phyloP scores from a whole-genome alignment of 1,140 invertebrate genomes.

The Pseudomyrmex gracilis region DNA sequence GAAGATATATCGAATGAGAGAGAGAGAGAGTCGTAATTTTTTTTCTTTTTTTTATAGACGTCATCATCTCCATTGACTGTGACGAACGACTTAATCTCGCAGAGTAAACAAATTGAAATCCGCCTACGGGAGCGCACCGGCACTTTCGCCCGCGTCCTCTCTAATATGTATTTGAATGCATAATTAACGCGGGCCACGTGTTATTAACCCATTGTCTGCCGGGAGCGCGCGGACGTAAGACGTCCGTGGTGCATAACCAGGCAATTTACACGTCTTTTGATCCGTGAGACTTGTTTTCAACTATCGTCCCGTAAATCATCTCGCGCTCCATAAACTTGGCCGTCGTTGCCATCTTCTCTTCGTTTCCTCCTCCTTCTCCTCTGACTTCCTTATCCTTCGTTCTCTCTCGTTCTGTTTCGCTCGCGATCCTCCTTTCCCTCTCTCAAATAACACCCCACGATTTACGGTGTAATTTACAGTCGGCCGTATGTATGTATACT shows the following conservation, averaged over 20 bases:
- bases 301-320: conserved; percentile 75
- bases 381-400: conserved; percentile 43
- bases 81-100: conserved; percentile 48
- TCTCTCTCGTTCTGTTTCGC: conserved; percentile 6
- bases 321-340: conserved; percentile 69
- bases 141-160: conserved; percentile 24
- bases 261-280: conserved; percentile 73
- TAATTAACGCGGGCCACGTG: conserved; percentile 52
- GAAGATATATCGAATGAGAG: too few species aligned
- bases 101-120: conserved; percentile 54
- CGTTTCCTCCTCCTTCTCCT: conserved; percentile 56
- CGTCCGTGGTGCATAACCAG: conserved; percentile 46
- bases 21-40: not conserved
- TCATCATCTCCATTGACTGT: not conserved
- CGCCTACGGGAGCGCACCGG: conserved; percentile 8
- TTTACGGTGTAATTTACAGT: conserved; percentile 73
- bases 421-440: conserved; percentile 62
- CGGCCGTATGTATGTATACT: conserved; percentile 54
- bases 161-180: conserved; percentile 54
- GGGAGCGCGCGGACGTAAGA: conserved; percentile 51
- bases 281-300: conserved; percentile 74
- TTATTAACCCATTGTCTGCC: conserved; percentile 69
- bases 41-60: not conserved
- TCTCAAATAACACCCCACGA: conserved; percentile 70
- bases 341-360: conserved; percentile 46